Base-by-base conservation (phyloP, 37 sponge, comb jelly and placozoan genomes). In the Cliona cf. orientalis region DNA sequence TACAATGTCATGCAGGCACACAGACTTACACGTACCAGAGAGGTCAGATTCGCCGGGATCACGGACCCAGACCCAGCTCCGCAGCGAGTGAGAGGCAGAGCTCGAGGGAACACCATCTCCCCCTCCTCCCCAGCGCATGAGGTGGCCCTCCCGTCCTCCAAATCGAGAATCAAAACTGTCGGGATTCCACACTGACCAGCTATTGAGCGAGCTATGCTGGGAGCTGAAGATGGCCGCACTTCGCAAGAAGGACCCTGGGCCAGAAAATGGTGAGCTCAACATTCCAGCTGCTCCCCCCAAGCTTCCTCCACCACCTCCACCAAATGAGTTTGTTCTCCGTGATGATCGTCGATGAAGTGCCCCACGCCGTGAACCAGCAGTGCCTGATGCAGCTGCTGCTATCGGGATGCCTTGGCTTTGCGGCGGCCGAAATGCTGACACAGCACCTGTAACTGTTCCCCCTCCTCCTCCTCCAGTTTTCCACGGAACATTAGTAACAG, bases 1-100 rank as follows among this genome's bases (percentile, higher is more conserved):
- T n/a, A n/a, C n/a, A n/a, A n/a, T n/a, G n/a, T n/a, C n/a, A n/a
- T n/a, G n/a, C n/a, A n/a, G n/a, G n/a, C n/a, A 29, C 36, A 31
- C 35, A 66, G 5, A 31, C 32, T 35, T 36, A 34, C 25, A 2
- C 32, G 5, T 35, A 72, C 76, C 76, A 41, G 76, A 75, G 3
- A 26, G 44, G 23, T 75, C 76, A 19, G 76, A 14, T 12, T 59
- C 76, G 25, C 4, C 28, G 1, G 34, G 34, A 26, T 11, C 23
- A 22, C 38, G 38, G 43, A 75, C 60, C 76, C 76, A 75, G 1
- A 75, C 58, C 76, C 76, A 75, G 42, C 76, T 75, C 76, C 55
- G 39, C 28, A 58, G 22, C 2, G 76, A 75, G n/a, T 11, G 17
- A 49, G 14, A 11, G 17, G 55, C 14, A 49, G 55, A 17, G 17